A percentile compares a stretch with the other conserved stretches of the same genome.
These are phyloP conservation scores for Prunella himalayana DNA, from an alignment of 2,113 vertebrate species.

Conservation along the genomic window DNA sequence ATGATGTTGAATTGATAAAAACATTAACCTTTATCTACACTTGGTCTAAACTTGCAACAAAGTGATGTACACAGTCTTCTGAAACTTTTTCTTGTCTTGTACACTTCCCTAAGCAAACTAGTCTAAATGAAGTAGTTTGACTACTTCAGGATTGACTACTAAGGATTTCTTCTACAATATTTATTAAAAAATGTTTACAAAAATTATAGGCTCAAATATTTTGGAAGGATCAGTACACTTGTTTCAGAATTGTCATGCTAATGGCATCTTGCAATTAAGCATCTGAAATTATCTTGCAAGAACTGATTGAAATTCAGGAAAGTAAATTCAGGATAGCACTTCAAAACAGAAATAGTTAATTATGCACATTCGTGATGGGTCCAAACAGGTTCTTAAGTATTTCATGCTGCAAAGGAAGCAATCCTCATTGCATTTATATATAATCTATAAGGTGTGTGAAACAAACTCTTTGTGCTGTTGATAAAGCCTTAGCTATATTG, in stretches of 20 bases:
- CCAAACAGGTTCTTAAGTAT: background rate
- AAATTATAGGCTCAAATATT: background rate
- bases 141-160: background rate
- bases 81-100: background rate
- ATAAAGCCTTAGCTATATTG: background rate
- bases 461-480: background rate
- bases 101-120: background rate
- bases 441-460: background rate
- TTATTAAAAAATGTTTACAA: background rate
- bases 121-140: background rate
- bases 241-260: background rate
- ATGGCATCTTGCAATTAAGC: background rate
- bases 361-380: background rate
- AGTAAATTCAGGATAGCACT: background rate
- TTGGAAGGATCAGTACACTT: background rate
- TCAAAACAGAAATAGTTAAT: background rate
- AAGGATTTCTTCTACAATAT: background rate
- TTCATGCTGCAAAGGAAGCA: background rate
- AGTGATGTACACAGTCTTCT: background rate
- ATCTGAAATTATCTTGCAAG: background rate
- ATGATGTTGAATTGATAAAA: background rate
- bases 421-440: background rate
- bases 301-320: background rate
- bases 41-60: background rate
- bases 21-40: background rate